These are phyloP conservation scores for Apoda limacodes DNA, from an alignment of 2,888 invertebrate species.

Conservation along the genomic window DNA sequence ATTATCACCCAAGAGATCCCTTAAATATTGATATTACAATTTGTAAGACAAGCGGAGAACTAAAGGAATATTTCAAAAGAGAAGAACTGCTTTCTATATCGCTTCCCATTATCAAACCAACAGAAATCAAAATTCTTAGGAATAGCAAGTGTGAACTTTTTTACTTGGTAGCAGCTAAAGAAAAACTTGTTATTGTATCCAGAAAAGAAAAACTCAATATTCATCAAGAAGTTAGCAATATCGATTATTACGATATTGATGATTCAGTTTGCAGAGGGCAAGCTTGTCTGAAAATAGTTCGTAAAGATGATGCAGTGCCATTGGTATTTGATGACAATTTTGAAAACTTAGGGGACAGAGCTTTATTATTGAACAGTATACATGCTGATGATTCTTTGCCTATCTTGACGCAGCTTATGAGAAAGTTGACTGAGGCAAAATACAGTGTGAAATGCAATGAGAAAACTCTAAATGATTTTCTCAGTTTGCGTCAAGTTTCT, in stretches of 20 bases:
- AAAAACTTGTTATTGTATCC: constrained; percentile 36
- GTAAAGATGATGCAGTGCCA: constrained; percentile 41
- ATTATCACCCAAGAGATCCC: constrained; percentile 40
- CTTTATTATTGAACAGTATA: constrained; percentile 10
- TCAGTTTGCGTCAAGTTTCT: constrained; percentile 34
- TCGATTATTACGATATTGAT: constrained; percentile 32
- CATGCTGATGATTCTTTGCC: constrained; percentile 27
- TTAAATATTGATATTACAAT: constrained; percentile 38
- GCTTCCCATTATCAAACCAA: constrained; percentile 22
- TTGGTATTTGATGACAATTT: constrained; percentile 48
- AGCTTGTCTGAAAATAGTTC: constrained; percentile 32
- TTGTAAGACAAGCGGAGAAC: constrained; percentile 37
- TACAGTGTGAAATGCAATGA: constrained; percentile 38
- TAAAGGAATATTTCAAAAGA: constrained; percentile 41
- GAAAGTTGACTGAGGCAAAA: constrained; percentile 41
- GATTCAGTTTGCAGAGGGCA: constrained; percentile 36
- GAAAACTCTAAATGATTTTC: constrained; percentile 29
- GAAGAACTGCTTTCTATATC: constrained; percentile 29
- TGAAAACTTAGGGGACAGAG: constrained; percentile 24
- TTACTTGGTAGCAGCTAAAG: constrained; percentile 33
- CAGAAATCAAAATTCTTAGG: constrained; percentile 35
- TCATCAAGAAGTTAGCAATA: constrained; percentile 28
- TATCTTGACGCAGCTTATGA: constrained; percentile 32
- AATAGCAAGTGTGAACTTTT: constrained; percentile 37
- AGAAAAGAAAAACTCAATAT: constrained; percentile 26